phyloP scores from a whole-genome alignment of 2,113 vertebrate genomes.

The Neolamprologus falcicula region DNA sequence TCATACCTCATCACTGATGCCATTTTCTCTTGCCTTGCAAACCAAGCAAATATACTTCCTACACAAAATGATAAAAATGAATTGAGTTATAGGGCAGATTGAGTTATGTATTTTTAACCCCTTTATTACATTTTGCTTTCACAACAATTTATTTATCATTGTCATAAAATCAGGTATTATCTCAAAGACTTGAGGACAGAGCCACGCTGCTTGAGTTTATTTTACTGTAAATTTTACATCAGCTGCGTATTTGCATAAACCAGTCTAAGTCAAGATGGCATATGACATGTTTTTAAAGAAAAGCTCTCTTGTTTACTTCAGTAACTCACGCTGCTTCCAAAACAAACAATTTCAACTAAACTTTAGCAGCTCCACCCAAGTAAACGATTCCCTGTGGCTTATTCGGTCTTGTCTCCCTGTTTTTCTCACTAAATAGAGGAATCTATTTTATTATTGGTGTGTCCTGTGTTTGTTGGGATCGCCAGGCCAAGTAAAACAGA shows the following conservation, averaged over 20 bases:
- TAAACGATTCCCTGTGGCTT: conserved; percentile 36
- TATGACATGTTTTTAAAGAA: neutral
- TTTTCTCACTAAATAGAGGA: conserved; percentile 37
- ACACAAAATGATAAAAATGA: neutral
- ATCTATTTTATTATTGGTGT: conserved; percentile 31
- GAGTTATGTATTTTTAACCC: neutral
- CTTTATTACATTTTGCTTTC: neutral
- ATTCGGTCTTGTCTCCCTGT: conserved; percentile 1
- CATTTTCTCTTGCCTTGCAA: neutral
- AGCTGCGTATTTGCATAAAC: neutral
- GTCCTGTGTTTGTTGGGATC: conserved; percentile 1
- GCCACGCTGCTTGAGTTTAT: neutral
- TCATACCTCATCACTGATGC: neutral
- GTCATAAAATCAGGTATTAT: neutral
- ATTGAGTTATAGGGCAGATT: neutral
- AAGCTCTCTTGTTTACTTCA: neutral
- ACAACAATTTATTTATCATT: neutral
- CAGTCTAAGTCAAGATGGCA: neutral
- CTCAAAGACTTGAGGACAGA: neutral
- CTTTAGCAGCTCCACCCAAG: conserved; percentile 3
- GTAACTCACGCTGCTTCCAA: neutral
- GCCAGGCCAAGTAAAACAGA: conserved; percentile 53
- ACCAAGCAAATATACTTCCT: neutral
- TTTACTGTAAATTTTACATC: neutral
- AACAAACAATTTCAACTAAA: conserved; percentile 8